These are phyloP conservation scores for Hemibagrus wyckioides DNA, from an alignment of 2,113 vertebrate species.

Conservation along the genomic window DNA sequence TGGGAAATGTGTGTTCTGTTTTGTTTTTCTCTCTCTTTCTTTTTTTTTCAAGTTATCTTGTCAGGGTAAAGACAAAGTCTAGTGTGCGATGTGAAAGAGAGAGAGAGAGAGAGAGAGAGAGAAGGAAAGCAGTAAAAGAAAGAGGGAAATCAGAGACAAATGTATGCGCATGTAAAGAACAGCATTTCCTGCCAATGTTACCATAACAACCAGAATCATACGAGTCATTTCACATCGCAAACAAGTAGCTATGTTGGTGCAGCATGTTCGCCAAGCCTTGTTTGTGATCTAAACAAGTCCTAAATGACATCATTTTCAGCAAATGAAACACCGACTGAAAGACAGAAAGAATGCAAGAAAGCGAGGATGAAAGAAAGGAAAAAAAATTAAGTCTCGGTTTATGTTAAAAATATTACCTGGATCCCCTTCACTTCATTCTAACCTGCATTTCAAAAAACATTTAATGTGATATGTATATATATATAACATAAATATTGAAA, in stretches of 20 bases:
- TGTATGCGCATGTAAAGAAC: not conserved
- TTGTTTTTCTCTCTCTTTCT: not conserved
- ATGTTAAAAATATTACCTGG: not conserved
- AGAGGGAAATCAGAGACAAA: not conserved
- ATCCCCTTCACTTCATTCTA: not conserved
- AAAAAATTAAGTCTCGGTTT: not conserved
- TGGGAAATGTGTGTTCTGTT: not conserved
- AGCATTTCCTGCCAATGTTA: not conserved
- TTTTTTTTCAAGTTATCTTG: too few relatives aligned
- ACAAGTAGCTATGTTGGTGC: not conserved
- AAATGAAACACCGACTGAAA: not conserved
- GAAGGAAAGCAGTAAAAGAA: not conserved
- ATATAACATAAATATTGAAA: too few relatives aligned
- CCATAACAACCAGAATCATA: slow-evolving; percentile 22
- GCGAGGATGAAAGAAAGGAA: not conserved
- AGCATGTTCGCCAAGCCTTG: not conserved
- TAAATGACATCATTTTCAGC: not conserved
- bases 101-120: slow-evolving; percentile 53
- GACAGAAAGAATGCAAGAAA: not conserved
- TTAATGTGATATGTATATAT: too few relatives aligned
- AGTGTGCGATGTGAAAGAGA: slow-evolving; percentile 24
- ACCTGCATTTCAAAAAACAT: too few relatives aligned
- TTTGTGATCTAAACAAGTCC: not conserved
- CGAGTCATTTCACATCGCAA: not conserved
- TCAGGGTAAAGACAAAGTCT: not conserved